These are phyloP conservation scores for Apostichopus californicus DNA, from an alignment of 35 echinoderm and acorn worm species.

Conservation along the genomic window DNA sequence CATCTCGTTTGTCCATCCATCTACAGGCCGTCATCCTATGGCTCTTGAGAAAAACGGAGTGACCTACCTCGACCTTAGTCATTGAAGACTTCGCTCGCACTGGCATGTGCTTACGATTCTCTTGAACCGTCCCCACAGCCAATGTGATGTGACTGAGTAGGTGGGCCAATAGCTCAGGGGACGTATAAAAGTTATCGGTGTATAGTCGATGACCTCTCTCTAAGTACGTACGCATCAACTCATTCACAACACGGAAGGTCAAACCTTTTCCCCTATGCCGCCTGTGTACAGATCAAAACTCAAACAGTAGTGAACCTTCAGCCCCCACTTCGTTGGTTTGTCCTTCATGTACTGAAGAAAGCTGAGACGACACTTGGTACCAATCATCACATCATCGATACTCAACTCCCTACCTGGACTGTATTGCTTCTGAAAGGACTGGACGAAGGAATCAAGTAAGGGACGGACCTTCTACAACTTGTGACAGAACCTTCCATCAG, in stretches of 20 bases:
- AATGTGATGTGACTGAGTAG: not conserved
- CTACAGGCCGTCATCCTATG: too few species aligned
- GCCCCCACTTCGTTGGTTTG: slow-evolving; percentile 49
- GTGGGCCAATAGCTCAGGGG: not conserved
- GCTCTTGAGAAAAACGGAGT: too few species aligned
- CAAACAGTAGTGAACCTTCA: slow-evolving; percentile 45
- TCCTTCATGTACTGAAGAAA: slow-evolving; percentile 60
- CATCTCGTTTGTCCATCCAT: too few species aligned
- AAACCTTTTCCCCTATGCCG: slow-evolving; percentile 18
- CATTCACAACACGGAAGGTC: slow-evolving; percentile 36
- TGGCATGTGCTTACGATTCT: not conserved
- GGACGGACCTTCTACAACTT: slow-evolving; percentile 54
- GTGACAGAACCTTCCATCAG: not conserved
- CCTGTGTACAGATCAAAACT: not conserved
- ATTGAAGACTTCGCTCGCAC: too few species aligned
- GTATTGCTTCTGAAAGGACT: not conserved
- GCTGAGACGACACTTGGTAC: slow-evolving; percentile 15
- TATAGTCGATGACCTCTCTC: slow-evolving; percentile 17
- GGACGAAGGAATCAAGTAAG: not conserved
- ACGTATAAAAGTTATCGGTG: slow-evolving; percentile 42
- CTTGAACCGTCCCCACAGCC: not conserved
- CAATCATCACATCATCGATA: slow-evolving; percentile 56
- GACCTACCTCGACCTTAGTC: too few species aligned
- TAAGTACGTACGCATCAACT: slow-evolving; percentile 35
- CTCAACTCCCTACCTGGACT: slow-evolving; percentile 28